phyloP scores from a whole-genome alignment of 2,113 vertebrate species.

The Okapia johnstoni region DNA sequence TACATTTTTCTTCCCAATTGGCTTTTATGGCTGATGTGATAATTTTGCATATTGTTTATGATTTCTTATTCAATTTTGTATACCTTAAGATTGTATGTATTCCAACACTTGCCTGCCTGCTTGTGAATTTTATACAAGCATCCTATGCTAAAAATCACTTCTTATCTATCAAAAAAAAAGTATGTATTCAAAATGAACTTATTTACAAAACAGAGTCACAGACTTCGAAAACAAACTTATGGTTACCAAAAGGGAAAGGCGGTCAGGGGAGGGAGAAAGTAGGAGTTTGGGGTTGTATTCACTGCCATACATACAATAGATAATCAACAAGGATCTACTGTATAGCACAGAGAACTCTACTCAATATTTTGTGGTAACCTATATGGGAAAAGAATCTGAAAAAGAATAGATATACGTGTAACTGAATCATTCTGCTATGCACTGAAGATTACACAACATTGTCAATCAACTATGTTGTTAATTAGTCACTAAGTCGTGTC shows the following conservation, averaged over 20 bases:
- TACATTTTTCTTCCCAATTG: rapidly evolving
- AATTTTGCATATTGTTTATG: rapidly evolving
- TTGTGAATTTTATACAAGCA: neutral
- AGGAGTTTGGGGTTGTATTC: neutral
- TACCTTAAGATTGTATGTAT: neutral
- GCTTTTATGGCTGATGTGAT: neutral
- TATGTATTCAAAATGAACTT: neutral
- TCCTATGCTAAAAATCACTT: neutral
- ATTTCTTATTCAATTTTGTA: neutral
- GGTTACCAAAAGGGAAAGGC: neutral
- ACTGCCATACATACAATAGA: neutral
- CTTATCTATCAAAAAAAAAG: neutral
- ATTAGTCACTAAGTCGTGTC: neutral
- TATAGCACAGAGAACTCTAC: neutral
- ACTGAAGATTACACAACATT: neutral
- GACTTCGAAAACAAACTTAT: neutral
- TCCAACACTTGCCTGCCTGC: neutral
- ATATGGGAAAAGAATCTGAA: neutral
- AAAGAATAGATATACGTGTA: neutral
- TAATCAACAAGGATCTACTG: neutral
- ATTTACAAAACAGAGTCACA: neutral
- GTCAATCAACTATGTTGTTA: neutral
- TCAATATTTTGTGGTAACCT: neutral
- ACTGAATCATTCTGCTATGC: neutral
- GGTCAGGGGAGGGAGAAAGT: neutral